These are phyloP conservation scores for Rhineura floridana DNA, from an alignment of 2,113 vertebrate genomes.

Conservation along the genomic window DNA sequence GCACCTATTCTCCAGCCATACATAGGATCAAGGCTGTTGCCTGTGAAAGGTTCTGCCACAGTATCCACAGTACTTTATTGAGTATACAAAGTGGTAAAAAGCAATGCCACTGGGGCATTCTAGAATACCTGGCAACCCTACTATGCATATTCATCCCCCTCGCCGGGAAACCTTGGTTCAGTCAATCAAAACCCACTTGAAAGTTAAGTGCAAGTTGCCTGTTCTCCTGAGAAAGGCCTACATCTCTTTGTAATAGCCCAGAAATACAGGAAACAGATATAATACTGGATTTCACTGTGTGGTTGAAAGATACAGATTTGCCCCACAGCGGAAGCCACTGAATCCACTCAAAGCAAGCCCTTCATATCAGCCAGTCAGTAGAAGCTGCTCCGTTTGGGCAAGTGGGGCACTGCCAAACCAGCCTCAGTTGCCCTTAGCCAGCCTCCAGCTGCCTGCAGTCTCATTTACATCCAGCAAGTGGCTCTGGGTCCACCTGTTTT, in stretches of 20 bases:
- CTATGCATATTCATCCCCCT: not conserved
- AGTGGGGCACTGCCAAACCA: too few species aligned
- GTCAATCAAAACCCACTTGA: not conserved
- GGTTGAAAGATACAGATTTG: not conserved
- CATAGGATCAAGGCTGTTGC: not conserved
- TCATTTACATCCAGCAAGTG: too few species aligned
- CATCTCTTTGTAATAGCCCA: not conserved
- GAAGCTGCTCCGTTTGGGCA: too few species aligned
- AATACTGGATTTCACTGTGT: not conserved
- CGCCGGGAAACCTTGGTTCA: not conserved
- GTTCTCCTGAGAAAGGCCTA: not conserved
- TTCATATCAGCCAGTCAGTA: not conserved
- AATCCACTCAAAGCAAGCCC: not conserved
- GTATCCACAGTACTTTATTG: not conserved
- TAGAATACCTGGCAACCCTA: not conserved
- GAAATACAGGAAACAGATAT: not conserved
- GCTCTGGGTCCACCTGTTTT: too few species aligned
- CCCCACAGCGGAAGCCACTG: not conserved
- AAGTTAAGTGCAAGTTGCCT: not conserved
- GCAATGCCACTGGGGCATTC: not conserved
- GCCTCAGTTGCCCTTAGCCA: too few species aligned
- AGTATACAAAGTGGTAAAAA: not conserved
- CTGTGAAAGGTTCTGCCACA: not conserved
- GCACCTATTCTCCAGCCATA: not conserved
- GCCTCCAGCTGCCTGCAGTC: too few species aligned